Base-by-base conservation (phyloP, 2,113 vertebrate species). In the Plotosus lineatus region DNA sequence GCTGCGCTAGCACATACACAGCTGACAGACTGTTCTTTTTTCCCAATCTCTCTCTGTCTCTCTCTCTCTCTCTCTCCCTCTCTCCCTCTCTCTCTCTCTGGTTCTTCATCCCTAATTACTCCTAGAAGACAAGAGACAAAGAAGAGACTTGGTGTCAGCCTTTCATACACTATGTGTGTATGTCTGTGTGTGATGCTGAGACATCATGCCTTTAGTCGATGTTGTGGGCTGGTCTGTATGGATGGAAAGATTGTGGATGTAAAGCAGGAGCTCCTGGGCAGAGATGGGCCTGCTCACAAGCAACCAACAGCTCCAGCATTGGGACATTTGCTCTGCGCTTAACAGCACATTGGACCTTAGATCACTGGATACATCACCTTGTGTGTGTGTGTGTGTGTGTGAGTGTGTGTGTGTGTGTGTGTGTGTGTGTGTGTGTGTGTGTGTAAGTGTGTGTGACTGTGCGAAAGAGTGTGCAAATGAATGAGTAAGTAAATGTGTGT, bases 221-320 rank as follows among this genome's bases (percentile, higher is more conserved):
- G 87, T 85, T 88, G 46, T 50, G 56, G 83, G 74, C 80, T 80
- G 84, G 88, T 88, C 82, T 73, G 61, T 71, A 81, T 55, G 87
- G 84, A 86, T 83, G 82, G 89, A 85, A 86, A 89, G 83, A 83
- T 73, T 83, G 78, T 66, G 88, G 88, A 85, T 89, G 82, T 76
- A 86, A 85, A 86, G 83, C 85, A 78, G 82, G 88, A 78, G 46
- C 55, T 88, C 81, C 83, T 33, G 75, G 84, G 85, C 89, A 91
- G 89, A 90, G 89, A 93, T 92, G 92, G 89, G 91, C 91, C 89
- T 90, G 84, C 87, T 90, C 56, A 89, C 78, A 78, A 90, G 89
- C 51, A 53, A 90, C 51, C 40, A n/a, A 91, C 90, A 90, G 81
- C 90, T 92, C 86, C 90, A 91, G 89, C 91, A 92, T 86, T 91